These are phyloP conservation scores for Coptodon bakossiorum DNA, from an alignment of 2,113 vertebrate genomes.

Conservation along the genomic window DNA sequence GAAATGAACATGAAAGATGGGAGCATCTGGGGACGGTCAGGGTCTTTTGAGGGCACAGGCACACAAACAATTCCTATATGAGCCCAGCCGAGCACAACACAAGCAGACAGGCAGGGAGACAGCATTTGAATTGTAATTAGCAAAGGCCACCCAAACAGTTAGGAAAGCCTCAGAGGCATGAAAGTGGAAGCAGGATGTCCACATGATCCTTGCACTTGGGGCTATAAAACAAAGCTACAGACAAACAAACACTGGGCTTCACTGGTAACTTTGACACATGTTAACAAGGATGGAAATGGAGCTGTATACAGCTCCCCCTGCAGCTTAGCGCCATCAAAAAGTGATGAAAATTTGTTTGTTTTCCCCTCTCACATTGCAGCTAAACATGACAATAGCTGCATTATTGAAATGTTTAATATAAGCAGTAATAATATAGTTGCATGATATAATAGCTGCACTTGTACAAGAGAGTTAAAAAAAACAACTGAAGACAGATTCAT, in stretches of 20 bases:
- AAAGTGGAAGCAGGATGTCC: background rate
- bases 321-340: background rate
- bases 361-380: background rate
- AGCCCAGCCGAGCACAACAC: background rate
- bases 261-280: background rate
- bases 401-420: background rate
- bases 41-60: background rate
- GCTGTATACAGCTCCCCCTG: background rate
- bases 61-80: background rate
- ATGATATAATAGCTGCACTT: background rate
- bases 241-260: slow-evolving; percentile 13
- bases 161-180: background rate
- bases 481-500: background rate
- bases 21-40: background rate
- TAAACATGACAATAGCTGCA: background rate
- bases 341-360: background rate
- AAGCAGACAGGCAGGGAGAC: background rate
- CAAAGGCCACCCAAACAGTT: background rate
- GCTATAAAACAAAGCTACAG: slow-evolving; percentile 10
- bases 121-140: slow-evolving; percentile 32
- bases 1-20: background rate
- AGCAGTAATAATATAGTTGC: background rate
- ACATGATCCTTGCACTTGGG: background rate
- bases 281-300: background rate
- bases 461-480: background rate